A percentile compares a stretch with the other conserved stretches of the same genome.
These are phyloP conservation scores for Thripadectes ignobilis DNA, from an alignment of 2,797 vertebrate species.

Conservation along the genomic window DNA sequence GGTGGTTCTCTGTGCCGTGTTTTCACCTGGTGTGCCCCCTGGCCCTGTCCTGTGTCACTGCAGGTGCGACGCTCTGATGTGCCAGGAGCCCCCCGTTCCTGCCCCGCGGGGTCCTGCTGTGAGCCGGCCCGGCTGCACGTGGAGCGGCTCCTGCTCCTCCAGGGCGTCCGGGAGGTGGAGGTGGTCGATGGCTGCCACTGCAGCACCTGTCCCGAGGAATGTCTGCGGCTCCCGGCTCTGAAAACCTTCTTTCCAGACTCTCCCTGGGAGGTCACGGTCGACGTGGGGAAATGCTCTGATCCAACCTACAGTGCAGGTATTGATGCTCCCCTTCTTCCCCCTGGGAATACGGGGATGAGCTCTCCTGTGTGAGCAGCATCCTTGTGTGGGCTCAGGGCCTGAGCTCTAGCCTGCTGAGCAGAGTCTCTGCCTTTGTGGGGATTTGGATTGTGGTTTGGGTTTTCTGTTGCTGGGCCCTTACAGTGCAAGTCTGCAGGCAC, in stretches of 20 bases:
- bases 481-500: background rate
- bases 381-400: background rate
- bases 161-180: conserved; percentile 78
- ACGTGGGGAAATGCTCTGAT: conserved; percentile 79
- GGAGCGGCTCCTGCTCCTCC: conserved; percentile 74
- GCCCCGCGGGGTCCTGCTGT: conserved; percentile 58
- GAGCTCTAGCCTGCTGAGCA: background rate
- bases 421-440: background rate
- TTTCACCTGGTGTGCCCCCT: fast-evolving
- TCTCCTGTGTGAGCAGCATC: background rate
- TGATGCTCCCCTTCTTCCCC: background rate
- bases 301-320: conserved; percentile 72
- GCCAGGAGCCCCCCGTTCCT: conserved; percentile 37
- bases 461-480: background rate
- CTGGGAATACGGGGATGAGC: fast-evolving
- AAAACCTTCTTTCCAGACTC: conserved; percentile 82
- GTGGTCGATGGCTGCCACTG: conserved; percentile 81
- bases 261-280: conserved; percentile 77
- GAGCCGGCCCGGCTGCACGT: conserved; percentile 71
- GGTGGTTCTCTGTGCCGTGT: background rate
- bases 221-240: conserved; percentile 76
- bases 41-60: background rate
- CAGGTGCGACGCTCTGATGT: background rate
- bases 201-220: conserved; percentile 63
- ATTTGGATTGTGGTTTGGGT: background rate